Evolutionary conservation across 2,797 vertebrate genomes (phyloP), one percentile per base, ranked within the genome.

Genomic region (Craterocephalus amniculus): DNA sequence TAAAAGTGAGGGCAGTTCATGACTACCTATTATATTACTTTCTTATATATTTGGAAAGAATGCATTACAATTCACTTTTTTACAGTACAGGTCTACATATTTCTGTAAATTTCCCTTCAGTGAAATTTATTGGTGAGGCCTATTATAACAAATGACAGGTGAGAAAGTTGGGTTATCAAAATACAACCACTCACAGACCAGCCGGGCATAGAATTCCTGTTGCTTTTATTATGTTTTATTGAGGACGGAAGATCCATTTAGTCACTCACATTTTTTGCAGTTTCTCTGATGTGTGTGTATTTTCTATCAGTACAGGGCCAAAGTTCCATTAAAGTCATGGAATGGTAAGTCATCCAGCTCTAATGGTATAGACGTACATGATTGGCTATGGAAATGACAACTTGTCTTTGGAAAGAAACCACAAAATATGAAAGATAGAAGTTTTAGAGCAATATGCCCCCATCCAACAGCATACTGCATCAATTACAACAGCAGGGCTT

Each of bases 1-100:
- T 75, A 70, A 73, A 67, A 63, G 51, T 78, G 70, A 82, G 63
- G 52, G 40, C 58, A 68, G 65, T 35, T 24, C 40, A 76, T 58
- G 75, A 63, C 54, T 54, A 18, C 60, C 67, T 57, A 34, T 73
- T 80, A 60, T 71, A 79, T 78, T 76, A 52, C 54, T 63, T 73
- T 66, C 22, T 65, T 40, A 57, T 78, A 11, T 64, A 70, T 83
- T 71, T 72, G 14, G 71, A 74, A 79, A 58, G 34, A 72, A 63
- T 72, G 20, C 27, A 38, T 68, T 61, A 38, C 79, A 71, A 72
- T 67, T 52, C 27, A 32, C 45, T 67, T 76, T 74, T 35, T 64
- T 49, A 59, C 0, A 1, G 32, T 62, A 49, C 20, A 18, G 13
- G 5, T 32, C 27, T 57, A 12, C 6, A n/a, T 27, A 32, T 2